Base-by-base conservation (phyloP, 2,888 invertebrate genomes). In the Ennomos quercinarius region DNA sequence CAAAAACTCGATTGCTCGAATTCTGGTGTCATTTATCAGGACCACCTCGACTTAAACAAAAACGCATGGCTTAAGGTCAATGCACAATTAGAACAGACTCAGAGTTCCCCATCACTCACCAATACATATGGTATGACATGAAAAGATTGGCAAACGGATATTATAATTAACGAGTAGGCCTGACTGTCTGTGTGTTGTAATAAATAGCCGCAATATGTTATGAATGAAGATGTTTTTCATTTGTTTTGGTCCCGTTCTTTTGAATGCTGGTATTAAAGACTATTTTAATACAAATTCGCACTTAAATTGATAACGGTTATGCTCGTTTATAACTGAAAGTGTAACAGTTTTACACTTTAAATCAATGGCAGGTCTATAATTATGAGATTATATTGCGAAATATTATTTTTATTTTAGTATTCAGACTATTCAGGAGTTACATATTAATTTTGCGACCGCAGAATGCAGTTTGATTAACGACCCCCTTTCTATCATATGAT, bases 21-120 rank as follows among this genome's bases (percentile, higher is more conserved):
- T 76, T 78, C 75, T 71, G 73, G 54, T 27, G 6, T 73, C 77
- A 78, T 81, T 81, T 78, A 78, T 77, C 76, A 80, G 76, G 83
- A 78, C 79, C 81, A 78, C 81, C 75, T 70, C 68, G 64, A 44
- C 57, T 56, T 10, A 10, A 70, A 77, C 77, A 76, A 76, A 64
- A 61, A 64, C 67, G 71, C 67, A 66, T 57, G 55, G 74, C 69
- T 70, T 74, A 76, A 78, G 82, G 83, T 83, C 84, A 81, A 80
- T 73, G 82, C 70, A 78, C 82, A 87, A 84, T 87, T 85, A 85
- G 83, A 81, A 74, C 73, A 69, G 62, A 54, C 53, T 50, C 10
- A 27, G 57, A n/a, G 46, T 41, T 42, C 43, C 6, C 57, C 52
- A 67, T 65, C 66, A 64, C 57, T 68, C 66, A 57, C 61, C 50